phyloP scores from a whole-genome alignment of 2,888 invertebrate species.

The Melinopterus prodromus region DNA sequence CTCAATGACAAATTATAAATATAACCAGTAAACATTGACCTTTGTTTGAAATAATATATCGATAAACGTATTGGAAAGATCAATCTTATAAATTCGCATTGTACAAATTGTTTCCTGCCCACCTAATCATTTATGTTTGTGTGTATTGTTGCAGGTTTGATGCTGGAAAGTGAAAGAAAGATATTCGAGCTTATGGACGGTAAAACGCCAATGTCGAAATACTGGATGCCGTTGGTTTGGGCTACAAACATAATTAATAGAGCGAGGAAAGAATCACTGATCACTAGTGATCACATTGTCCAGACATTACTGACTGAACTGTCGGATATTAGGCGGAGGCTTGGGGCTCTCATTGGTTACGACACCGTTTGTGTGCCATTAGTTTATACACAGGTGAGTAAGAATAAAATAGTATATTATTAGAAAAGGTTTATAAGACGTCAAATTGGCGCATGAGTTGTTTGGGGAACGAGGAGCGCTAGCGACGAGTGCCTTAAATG shows the following conservation, averaged over 20 bases:
- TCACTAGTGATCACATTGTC: conserved; percentile 90
- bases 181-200: conserved; percentile 91
- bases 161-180: conserved; percentile 91
- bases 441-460: too few species aligned
- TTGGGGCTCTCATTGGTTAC: conserved; percentile 88
- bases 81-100: not conserved
- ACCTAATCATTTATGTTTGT: not conserved
- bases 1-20: not conserved
- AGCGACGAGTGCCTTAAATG: too few species aligned
- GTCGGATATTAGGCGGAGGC: conserved; percentile 84
- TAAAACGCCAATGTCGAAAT: conserved; percentile 89
- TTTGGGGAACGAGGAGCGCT: too few species aligned
- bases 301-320: conserved; percentile 89
- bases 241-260: conserved; percentile 91
- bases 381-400: conserved; percentile 87
- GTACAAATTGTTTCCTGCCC: not conserved
- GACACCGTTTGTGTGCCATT: conserved; percentile 92
- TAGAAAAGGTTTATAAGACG: too few species aligned
- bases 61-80: not conserved
- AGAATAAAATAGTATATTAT: too few species aligned
- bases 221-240: conserved; percentile 95
- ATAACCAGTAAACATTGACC: conserved; percentile 7
- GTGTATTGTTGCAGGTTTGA: conserved; percentile 70
- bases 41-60: not conserved
- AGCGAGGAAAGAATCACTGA: conserved; percentile 84